Base-by-base conservation (phyloP, 2,113 vertebrate genomes). In the Nymphicus hollandicus region DNA sequence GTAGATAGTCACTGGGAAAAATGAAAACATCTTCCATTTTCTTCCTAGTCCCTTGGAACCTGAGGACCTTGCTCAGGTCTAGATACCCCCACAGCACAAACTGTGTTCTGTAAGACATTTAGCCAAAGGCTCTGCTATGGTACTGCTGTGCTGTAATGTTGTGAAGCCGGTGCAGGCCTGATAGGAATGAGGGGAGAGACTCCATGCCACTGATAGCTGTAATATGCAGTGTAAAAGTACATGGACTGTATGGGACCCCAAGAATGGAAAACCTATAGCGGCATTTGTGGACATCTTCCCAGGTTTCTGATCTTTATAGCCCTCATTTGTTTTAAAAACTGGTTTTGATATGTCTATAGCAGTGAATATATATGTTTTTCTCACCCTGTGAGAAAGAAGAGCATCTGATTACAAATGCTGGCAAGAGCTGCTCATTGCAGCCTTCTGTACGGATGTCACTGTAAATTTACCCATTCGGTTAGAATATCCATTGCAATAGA, bases 171-270 rank as follows among this genome's bases (percentile, higher is more conserved):
- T 73, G 47, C 13, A 56, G n/a, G 27, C 25, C 35, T 71, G 35
- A 11, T 25, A 25, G 17, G 5, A 56, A 13, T 53, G 33, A 52
- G 7, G 8, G 24, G 4, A n/a, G 10, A 31, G 6, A 5, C 6
- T 8, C 12, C 7, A 0, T 72, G 49, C 10, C 17, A 19, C 8
- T 37, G 37, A 17, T 46, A 56, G 37, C 50, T 22, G 4, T 14
- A 1, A 10, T 8, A 0, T 12, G 46, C 7, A 9, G 33, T 33
- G 13, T 43, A 10, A 9, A 49, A 68, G 8, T 14, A 6, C 10
- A 13, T 24, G 25, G 37, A 33, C 8, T 78, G 3, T 13, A 37
- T 35, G 33, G 35, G 15, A 52, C 17, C 27, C 3, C 24, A 4
- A 20, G 64, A 31, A 33, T 6, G 14, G 12, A 14, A 71, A 68